Conservation (phyloP, 2,888 invertebrate genomes). For the Acronicta alni region DNA sequence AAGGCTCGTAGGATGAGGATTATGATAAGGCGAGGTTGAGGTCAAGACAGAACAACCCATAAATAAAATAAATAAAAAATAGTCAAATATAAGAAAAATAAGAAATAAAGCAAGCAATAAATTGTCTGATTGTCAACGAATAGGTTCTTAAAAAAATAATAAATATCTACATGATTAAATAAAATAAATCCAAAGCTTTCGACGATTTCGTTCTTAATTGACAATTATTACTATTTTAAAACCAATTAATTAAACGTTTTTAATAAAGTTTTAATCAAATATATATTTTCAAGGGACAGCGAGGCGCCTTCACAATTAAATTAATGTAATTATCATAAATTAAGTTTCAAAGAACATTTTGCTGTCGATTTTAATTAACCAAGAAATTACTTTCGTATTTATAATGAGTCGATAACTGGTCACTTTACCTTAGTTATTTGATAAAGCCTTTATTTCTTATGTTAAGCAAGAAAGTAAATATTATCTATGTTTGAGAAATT, state of each 20-base stretch:
- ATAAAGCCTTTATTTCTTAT: slow-evolving; percentile 32
- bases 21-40: too few relatives aligned
- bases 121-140: too few relatives aligned
- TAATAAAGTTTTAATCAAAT: slow-evolving; percentile 3
- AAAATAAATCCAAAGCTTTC: neutral
- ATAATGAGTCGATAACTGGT: slow-evolving; percentile 31
- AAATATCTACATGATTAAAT: neutral
- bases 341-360: slow-evolving; percentile 24
- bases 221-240: slow-evolving; percentile 17
- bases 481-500: slow-evolving; percentile 22
- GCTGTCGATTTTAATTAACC: slow-evolving; percentile 46
- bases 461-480: slow-evolving; percentile 28
- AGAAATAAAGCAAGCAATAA: too few relatives aligned
- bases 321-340: slow-evolving; percentile 55
- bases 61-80: too few relatives aligned
- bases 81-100: too few relatives aligned
- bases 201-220: slow-evolving; percentile 17
- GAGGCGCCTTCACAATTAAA: slow-evolving; percentile 12
- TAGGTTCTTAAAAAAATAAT: too few relatives aligned
- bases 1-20: too few relatives aligned
- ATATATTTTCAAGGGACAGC: slow-evolving; percentile 1
- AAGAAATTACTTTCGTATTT: slow-evolving; percentile 31
- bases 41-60: too few relatives aligned
- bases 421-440: slow-evolving; percentile 29
- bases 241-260: slow-evolving; percentile 27